Evolutionary conservation across 2,113 vertebrate genomes (phyloP).

Genomic region (Peromyscus leucopus): DNA sequence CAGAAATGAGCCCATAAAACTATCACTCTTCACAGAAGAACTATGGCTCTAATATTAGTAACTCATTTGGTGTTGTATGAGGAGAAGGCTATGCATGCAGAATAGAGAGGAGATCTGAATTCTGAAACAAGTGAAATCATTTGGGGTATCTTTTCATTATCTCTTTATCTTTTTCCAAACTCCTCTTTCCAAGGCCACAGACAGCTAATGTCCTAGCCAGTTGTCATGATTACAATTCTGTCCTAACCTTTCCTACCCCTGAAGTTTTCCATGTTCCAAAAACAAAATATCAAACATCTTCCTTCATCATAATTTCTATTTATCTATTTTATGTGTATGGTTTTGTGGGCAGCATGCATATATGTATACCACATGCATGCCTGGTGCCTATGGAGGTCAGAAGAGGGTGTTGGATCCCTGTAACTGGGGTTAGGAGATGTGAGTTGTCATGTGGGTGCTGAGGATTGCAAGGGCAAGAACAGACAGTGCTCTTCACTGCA

Average conservation of each 20-base stretch:
- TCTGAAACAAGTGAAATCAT: background rate
- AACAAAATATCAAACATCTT: background rate
- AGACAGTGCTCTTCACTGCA: background rate
- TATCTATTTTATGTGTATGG: background rate
- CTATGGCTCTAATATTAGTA: background rate
- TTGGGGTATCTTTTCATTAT: background rate
- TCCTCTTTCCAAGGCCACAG: background rate
- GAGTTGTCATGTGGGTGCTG: background rate
- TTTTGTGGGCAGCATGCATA: background rate
- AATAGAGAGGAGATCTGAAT: background rate
- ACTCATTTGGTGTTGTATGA: background rate
- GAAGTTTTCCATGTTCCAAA: background rate
- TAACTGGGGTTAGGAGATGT: background rate
- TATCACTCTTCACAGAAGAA: background rate
- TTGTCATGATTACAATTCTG: background rate
- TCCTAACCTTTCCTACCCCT: background rate
- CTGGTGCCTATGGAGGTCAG: background rate
- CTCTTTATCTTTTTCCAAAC: background rate
- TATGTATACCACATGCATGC: background rate
- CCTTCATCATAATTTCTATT: background rate
- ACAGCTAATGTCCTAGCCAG: background rate
- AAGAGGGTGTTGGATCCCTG: background rate
- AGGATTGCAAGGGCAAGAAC: background rate
- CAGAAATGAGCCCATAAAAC: background rate
- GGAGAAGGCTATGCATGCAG: background rate